Conservation (phyloP, 2,888 invertebrate genomes). For the Notodonta ziczac region DNA sequence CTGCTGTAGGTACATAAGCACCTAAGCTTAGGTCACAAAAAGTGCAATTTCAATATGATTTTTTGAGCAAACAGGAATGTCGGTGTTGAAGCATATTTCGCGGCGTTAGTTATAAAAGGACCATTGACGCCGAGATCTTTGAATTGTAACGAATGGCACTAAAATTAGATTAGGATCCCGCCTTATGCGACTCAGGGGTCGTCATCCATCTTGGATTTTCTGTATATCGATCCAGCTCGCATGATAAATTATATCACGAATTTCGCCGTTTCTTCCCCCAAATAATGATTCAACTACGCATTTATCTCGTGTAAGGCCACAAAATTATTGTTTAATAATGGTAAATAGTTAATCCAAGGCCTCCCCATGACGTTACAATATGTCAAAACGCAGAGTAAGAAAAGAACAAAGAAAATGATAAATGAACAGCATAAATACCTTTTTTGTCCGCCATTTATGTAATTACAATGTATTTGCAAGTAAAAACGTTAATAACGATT, state of each 20-base stretch:
- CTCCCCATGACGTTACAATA: conserved; percentile 73
- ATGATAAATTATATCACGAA: conserved; percentile 11
- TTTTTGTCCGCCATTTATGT: conserved; percentile 83
- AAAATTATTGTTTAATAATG: conserved; percentile 38
- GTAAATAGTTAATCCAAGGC: conserved; percentile 48
- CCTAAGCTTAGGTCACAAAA: no score
- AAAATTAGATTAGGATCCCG: conserved; percentile 52
- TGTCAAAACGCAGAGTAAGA: conserved; percentile 66
- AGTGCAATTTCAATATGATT: background rate
- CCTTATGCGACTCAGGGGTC: conserved; percentile 33
- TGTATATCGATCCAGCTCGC: conserved; percentile 63
- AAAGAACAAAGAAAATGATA: conserved; percentile 72
- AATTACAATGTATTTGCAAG: conserved; percentile 59
- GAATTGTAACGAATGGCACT: conserved; percentile 39
- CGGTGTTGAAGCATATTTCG: background rate
- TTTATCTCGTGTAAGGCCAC: conserved; percentile 20
- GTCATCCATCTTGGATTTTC: conserved; percentile 76
- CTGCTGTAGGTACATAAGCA: no score
- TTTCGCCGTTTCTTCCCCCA: background rate
- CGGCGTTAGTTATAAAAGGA: background rate
- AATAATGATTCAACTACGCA: conserved; percentile 8
- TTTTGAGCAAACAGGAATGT: background rate
- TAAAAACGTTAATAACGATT: conserved; percentile 55
- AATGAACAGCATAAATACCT: conserved; percentile 78
- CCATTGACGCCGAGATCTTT: conserved; percentile 3